Conservation (phyloP, 1,140 invertebrate species). For the Drosophila ogumai region DNA sequence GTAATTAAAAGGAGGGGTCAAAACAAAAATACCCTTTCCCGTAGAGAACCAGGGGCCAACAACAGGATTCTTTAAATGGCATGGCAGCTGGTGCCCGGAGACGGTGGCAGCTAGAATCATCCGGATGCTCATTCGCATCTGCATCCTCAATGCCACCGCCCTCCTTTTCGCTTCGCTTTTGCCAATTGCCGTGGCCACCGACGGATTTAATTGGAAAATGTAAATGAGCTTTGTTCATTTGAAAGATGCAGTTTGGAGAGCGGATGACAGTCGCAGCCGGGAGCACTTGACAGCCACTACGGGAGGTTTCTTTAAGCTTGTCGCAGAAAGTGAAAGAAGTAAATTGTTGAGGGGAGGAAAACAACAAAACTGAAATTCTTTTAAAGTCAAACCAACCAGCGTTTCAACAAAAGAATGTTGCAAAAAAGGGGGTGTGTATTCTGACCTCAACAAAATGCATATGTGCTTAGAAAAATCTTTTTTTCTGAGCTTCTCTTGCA, state of each 20-base stretch:
- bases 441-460: constrained; percentile 57
- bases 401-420: constrained; percentile 70
- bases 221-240: constrained; percentile 83
- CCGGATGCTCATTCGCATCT: constrained; percentile 29
- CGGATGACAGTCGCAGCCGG: constrained; percentile 51
- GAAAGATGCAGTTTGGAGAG: constrained; percentile 73
- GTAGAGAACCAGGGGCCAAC: constrained; percentile 1
- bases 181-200: constrained; percentile 57
- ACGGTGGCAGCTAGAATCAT: constrained; percentile 29
- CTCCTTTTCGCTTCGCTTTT: constrained; percentile 18
- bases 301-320: constrained; percentile 73
- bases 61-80: constrained; percentile 64
- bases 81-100: constrained; percentile 52
- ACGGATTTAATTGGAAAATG: constrained; percentile 82
- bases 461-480: background rate
- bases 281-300: constrained; percentile 65
- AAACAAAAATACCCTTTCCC: background rate
- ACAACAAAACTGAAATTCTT: constrained; percentile 55
- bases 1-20: background rate
- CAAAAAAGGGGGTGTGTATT: constrained; percentile 34
- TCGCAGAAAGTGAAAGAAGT: constrained; percentile 32
- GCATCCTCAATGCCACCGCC: constrained; percentile 2
- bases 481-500: background rate
- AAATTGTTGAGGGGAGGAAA: constrained; percentile 8
- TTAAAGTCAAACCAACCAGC: constrained; percentile 59